Evolutionary conservation across 2,113 vertebrate species (phyloP).

Genomic region (Accipiter cooperii): DNA sequence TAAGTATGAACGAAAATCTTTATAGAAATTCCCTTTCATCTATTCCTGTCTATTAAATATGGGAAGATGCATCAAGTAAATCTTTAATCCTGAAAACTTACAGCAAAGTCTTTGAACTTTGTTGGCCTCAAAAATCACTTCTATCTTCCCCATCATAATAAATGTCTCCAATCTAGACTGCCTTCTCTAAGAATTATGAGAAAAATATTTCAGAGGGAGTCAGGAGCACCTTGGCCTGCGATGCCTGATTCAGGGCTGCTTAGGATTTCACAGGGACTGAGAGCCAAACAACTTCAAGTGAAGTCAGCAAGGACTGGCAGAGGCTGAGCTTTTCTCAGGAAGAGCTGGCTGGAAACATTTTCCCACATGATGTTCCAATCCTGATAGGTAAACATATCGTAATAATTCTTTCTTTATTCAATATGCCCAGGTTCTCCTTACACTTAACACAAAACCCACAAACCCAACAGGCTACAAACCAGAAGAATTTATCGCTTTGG

Average conservation of each 20-base stretch:
- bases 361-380: neutral
- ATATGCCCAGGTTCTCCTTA: neutral
- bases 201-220: neutral
- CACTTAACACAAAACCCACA: neutral
- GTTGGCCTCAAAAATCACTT: conserved; percentile 29
- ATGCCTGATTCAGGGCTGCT: neutral
- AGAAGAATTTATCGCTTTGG: neutral
- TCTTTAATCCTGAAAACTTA: conserved; percentile 60
- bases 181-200: neutral
- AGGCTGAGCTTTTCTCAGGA: neutral
- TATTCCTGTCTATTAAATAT: conserved; percentile 64
- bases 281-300: neutral
- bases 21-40: conserved; percentile 66
- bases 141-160: neutral
- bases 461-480: neutral
- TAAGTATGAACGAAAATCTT: conserved; percentile 63
- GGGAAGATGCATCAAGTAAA: neutral
- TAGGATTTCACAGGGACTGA: neutral
- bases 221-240: neutral
- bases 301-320: neutral
- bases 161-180: neutral
- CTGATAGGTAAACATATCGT: fast-evolving
- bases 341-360: neutral
- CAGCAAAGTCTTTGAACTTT: conserved; percentile 56
- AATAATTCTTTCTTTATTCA: neutral